Base-by-base conservation (phyloP, 2,888 invertebrate species). In the Conchocele bisecta region DNA sequence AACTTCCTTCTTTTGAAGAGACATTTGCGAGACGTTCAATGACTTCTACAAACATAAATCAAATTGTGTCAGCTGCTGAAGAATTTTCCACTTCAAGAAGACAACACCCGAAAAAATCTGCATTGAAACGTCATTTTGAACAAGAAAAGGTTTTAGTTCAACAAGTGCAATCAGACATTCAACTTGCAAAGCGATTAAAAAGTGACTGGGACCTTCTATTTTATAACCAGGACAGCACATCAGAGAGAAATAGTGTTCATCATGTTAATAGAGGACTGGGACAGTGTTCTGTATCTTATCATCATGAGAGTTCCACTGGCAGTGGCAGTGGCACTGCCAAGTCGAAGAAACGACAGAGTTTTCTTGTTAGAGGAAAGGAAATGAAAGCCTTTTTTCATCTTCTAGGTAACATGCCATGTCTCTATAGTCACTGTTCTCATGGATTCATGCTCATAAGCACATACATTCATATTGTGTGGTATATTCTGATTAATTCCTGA, bases 301-400 rank as follows among this genome's bases (percentile, higher is more conserved):
- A n/a, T n/a, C n/a, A n/a, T n/a, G n/a, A n/a, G 11, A 46, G n/a
- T 42, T n/a, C 31, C 26, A 33, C 13, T 20, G 42, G 31, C 1
- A 24, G 22, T 6, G 13, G 7, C 9, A 41, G 7, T 26, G 39
- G 13, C 26, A 3, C n/a, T 24, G 13, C 20, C 6, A 9, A 22
- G 2, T 24, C 15, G 2, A 71, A 70, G 60, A 73, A 70, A 60
- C 53, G 70, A 58, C 76, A 77, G 41, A 71, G 77, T 56, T 84
- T 85, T 69, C 67, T 85, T 42, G 85, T 86, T 3, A 81, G 77
- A 66, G 78, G 82, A 46, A 86, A 83, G 61, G 89, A 89, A 75
- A 88, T 88, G 87, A 81, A 80, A 65, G 82, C 83, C 42, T 89
- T 84, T 74, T 89, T 89, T 61, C 74, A 79, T 22, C 79, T 88